Conservation (phyloP, 2,113 vertebrate genomes). For the Notothenia rossii region DNA sequence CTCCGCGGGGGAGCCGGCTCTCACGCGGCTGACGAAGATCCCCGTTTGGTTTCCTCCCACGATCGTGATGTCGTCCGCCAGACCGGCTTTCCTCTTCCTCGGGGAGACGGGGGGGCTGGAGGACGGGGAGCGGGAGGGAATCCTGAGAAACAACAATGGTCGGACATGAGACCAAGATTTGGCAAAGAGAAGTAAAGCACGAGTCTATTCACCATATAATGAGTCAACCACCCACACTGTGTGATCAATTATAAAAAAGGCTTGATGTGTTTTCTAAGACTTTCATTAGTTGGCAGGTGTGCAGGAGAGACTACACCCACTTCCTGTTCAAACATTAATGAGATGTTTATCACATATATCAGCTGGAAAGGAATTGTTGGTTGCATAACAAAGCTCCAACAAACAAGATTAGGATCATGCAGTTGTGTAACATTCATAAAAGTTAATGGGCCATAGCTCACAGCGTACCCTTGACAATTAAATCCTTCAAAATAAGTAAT, state of each 20-base stretch:
- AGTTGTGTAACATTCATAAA: not conserved
- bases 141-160: slow-evolving; percentile 44
- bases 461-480: not conserved
- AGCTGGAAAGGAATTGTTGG: not conserved
- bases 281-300: not conserved
- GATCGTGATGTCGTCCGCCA: slow-evolving; percentile 84
- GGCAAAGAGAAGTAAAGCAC: not conserved
- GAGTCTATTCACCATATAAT: not conserved
- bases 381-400: not conserved
- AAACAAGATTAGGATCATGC: not conserved
- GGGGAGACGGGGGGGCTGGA: slow-evolving; percentile 52
- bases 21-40: slow-evolving; percentile 89
- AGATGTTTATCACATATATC: not conserved
- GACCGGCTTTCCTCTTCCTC: slow-evolving; percentile 71
- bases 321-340: not conserved
- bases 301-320: no score
- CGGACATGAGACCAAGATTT: not conserved
- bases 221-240: no score
- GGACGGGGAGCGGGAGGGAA: slow-evolving; percentile 35
- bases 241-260: no score
- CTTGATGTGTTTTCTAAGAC: not conserved
- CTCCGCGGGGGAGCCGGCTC: slow-evolving; percentile 85
- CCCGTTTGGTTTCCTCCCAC: slow-evolving; percentile 88
- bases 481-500: not conserved
- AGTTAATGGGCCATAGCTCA: not conserved